Percentiles rank a stretch among this genome's conserved stretches.
Evolutionary conservation across 2,888 invertebrate genomes (phyloP).

Genomic region (Notodonta ziczac): DNA sequence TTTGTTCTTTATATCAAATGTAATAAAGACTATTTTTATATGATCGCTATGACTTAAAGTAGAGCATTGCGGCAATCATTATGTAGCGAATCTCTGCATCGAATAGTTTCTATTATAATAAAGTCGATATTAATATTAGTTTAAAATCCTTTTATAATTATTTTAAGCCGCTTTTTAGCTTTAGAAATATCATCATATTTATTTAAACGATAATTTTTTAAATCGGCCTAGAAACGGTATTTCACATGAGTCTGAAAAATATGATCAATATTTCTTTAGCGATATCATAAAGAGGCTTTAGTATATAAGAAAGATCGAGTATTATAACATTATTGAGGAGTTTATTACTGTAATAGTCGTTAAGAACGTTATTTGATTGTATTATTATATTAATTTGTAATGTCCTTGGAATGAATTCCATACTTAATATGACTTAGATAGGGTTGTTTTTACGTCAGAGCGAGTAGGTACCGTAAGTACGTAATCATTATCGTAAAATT

Average conservation of each 20-base stretch:
- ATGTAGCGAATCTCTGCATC: neutral
- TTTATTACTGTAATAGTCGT: slow-evolving; percentile 23
- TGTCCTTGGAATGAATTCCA: neutral
- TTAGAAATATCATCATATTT: neutral
- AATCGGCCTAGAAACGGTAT: neutral
- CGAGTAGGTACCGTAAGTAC: neutral
- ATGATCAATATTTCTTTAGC: neutral
- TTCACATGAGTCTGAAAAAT: neutral
- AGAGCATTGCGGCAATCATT: neutral
- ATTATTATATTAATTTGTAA: neutral
- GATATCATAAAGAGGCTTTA: slow-evolving; percentile 9
- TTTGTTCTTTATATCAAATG: neutral
- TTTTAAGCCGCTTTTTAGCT: neutral
- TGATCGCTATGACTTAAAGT: neutral
- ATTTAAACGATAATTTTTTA: neutral
- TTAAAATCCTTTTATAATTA: neutral
- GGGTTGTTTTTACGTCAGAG: neutral
- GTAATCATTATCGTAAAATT: neutral
- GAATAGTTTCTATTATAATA: neutral
- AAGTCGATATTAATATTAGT: too few relatives aligned
- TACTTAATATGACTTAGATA: neutral
- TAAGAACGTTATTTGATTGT: slow-evolving; percentile 14
- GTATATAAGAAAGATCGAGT: slow-evolving; percentile 33
- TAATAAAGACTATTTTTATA: neutral
- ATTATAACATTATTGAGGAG: slow-evolving; percentile 22